Evolutionary conservation across 2,113 vertebrate species (phyloP).

Genomic region (Bombycilla garrulus): DNA sequence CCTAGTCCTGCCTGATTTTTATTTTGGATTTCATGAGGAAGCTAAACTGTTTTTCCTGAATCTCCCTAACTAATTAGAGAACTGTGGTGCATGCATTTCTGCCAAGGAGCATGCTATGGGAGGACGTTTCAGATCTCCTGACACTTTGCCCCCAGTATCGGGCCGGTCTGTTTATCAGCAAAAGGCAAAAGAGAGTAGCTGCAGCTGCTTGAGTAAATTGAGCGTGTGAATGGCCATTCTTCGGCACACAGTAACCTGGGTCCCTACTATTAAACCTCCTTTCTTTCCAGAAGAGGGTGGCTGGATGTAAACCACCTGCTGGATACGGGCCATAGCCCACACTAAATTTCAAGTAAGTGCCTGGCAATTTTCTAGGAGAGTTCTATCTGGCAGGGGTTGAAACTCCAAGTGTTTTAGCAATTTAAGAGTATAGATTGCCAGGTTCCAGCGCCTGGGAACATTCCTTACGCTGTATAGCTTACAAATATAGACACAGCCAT

Average conservation of each 20-base stretch:
- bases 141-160: background rate
- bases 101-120: background rate
- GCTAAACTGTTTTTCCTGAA: background rate
- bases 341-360: background rate
- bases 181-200: background rate
- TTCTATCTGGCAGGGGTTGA: background rate
- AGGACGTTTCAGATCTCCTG: background rate
- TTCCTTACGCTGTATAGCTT: background rate
- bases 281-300: background rate
- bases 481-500: background rate
- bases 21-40: background rate
- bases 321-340: background rate
- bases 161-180: background rate
- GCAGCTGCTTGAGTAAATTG: accelerated
- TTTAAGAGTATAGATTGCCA: background rate
- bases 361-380: background rate
- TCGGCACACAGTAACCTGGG: accelerated
- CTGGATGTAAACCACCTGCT: background rate
- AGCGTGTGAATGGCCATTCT: background rate
- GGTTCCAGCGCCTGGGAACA: background rate
- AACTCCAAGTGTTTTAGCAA: background rate
- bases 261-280: background rate
- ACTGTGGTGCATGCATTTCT: background rate
- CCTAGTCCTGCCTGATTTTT: background rate
- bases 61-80: background rate